Evolutionary conservation across 2,113 vertebrate species (phyloP), one percentile per base, ranked within the genome.

Genomic region (Pristiophorus japonicus): DNA sequence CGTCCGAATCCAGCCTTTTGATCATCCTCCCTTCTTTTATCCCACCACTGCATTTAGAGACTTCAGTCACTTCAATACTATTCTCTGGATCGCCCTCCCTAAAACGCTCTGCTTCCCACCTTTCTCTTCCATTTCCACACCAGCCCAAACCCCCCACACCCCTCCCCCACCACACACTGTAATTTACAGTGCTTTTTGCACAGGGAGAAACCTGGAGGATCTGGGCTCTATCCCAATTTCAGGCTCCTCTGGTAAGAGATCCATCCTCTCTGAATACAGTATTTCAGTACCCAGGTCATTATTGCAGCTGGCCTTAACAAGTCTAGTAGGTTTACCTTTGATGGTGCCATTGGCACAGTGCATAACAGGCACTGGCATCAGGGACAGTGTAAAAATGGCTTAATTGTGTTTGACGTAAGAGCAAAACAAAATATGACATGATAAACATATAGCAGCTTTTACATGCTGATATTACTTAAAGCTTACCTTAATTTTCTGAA

Each of bases 401-500:
- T 59, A 75, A 75, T 34, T n/a, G 70, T 30, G 12, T 27, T 30
- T n/a, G 47, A 90, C 62, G 22, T 34, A 90, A 90, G 16, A 63
- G 22, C n/a, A 67, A 67, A 38, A 14, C 8, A 47, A 42, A 67
- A 67, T 22, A 94, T 81, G n/a, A 70, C 67, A n/a, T 81, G 62
- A n/a, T 59, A 45, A 16, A 84, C 18, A 55, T 75, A 14, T 18
- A 12, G 24, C 42, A 75, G 20, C 30, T 47, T 42, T 63, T 27
- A n/a, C 18, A 24, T 96, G 96, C 95, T 93, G 96, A 93, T 65
- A 96, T 96, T 45, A 95, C 95, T 96, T 95, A 95, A 67, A 95
- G 38, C 94, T 96, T 97, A 98, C 98, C 97, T 7, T 97, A 95
- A 98, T 96, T 67, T 96, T 97, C 96, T 97, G 96, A 30, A 98